Base-by-base conservation (phyloP, 2,888 invertebrate genomes). In the Ormyrus rosae region DNA sequence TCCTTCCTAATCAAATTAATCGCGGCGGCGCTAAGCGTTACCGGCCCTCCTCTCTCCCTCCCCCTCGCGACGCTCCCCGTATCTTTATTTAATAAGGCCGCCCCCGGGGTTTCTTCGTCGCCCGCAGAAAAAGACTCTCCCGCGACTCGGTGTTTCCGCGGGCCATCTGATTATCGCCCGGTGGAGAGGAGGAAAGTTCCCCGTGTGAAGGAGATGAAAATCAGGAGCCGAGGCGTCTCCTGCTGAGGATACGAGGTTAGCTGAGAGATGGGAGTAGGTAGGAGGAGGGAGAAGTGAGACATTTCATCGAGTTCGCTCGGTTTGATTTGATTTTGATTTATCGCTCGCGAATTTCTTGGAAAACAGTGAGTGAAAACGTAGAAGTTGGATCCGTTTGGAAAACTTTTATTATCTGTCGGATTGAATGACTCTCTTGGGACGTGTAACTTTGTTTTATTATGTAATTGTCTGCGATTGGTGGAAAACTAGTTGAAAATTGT, bases 31-130 rank as follows among this genome's bases (percentile, higher is more conserved):
- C 4, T 34, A 34, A 34, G 34, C 34, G 34, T 4, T 34, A 34
- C 34, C 3, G 4, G 4, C 34, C 3, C 34, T 34, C 34, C 34
- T 34, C 34, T 34, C 34, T 34, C 34, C 2, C 4, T 34, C 34
- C 34, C 3, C 64, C 65, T 56, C 55, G 19, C 10, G 45, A n/a
- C 67, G 34, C 69, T 8, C 77, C n/a, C 58, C 67, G 45, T 58
- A 69, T 79, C 68, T 74, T 69, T 63, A 79, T 69, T 69, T 69
- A 79, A 79, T 79, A 79, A 79, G 64, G 9, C 11, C 56, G 34
- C 53, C 13, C 13, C 11, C 9, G 53, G 34, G 34, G 34, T 34
- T 53, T 63, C 69, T 53, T 53, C 34, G 58, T n/a, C 51, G 60
- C 53, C 34, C 55, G 6, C n/a, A 51, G 50, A 71, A 53, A 53